Conservation (phyloP, 2,888 invertebrate species). For the Rhimphoctona megacephalus region DNA sequence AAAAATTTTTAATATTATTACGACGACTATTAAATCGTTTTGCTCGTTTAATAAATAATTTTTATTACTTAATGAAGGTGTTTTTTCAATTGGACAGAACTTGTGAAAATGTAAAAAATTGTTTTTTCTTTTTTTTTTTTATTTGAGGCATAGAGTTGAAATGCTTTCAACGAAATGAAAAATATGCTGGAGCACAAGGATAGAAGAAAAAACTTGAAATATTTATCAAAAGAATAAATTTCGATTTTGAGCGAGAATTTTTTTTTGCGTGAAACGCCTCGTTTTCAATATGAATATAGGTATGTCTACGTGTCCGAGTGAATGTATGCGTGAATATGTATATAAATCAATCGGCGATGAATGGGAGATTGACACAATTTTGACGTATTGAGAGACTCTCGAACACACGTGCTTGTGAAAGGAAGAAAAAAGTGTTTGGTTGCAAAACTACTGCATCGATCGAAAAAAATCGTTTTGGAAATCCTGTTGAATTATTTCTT, state of each 20-base stretch:
- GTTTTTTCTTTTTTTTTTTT: too few relatives aligned
- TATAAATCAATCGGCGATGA: conserved; percentile 60
- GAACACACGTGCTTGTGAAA: neutral
- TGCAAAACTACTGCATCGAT: neutral
- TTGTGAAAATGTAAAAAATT: neutral
- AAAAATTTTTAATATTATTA: neutral
- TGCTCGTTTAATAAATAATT: neutral
- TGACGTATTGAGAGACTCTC: conserved; percentile 32
- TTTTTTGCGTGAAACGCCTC: conserved; percentile 18
- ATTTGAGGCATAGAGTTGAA: too few relatives aligned
- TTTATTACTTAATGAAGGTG: neutral
- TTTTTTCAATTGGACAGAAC: neutral
- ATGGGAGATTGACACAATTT: conserved; percentile 37
- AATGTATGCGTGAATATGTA: conserved; percentile 58
- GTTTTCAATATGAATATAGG: conserved; percentile 62
- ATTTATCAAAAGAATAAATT: neutral
- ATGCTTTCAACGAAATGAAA: neutral
- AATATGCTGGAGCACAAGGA: neutral
- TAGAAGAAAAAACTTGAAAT: neutral
- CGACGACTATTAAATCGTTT: neutral
- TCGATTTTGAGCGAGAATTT: neutral
- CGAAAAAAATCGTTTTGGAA: neutral
- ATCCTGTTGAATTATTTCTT: neutral
- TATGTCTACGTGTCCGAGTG: conserved; percentile 46
- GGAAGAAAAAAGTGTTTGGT: conserved; percentile 3